Base-by-base conservation (phyloP, 2,888 invertebrate species). In the Anthophora plumipes region DNA sequence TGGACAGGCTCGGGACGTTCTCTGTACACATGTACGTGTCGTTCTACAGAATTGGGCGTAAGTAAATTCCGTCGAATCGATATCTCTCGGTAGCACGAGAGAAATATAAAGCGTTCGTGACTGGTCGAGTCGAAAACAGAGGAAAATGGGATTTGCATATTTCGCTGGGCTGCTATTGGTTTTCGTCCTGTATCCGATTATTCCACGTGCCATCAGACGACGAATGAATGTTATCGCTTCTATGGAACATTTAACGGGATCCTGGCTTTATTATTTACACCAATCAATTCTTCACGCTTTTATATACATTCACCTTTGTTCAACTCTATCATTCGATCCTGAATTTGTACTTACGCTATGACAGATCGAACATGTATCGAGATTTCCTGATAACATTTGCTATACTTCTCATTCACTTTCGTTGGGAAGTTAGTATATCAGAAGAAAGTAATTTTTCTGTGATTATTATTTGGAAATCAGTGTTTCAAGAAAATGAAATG, bases 101-200 rank as follows among this genome's bases (percentile, higher is more conserved):
- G 31, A 67, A 77, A 67, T 43, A 48, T 61, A 43, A 54, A 25
- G 63, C 43, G 72, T 48, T 60, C 46, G 72, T 37, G 66, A 52
- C 37, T 31, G n/a, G 48, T 37, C 48, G 68, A 52, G 64, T 59
- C 57, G 67, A 72, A 63, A 80, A 71, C 66, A 60, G 39, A 31
- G 66, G 46, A 37, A 73, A 72, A 78, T 64, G 78, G 64, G 43
- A 79, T 79, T 74, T 73, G 69, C 73, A 74, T 73, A 81, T 69
- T 55, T 59, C 61, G 25, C 20, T 31, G 66, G 8, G 22, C 17
- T 37, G 46, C 64, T 80, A 77, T 77, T 54, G 67, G 75, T 46
- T 54, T 50, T 39, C n/a, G 46, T n/a, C 17, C 37, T 25, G 48
- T 74, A 61, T 66, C 59, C 59, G 75, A 74, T 77, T 77, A 77